Evolutionary conservation across 2,888 invertebrate genomes (phyloP), one percentile per base, ranked within the genome.

Genomic region (Cataglyphis cursor): DNA sequence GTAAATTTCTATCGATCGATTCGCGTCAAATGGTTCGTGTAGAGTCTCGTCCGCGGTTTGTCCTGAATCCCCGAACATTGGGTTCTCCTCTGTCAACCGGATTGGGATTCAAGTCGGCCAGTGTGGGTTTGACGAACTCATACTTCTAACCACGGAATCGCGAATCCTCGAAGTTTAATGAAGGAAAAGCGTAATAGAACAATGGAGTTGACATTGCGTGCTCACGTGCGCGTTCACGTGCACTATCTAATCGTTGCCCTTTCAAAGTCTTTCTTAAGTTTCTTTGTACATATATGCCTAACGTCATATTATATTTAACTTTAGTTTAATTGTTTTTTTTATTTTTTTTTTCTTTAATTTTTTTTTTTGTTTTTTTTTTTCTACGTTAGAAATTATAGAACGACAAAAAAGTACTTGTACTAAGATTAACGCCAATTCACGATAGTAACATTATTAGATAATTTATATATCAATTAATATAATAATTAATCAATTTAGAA

Each of bases 1-100:
- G 64, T 86, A 86, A 86, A 84, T 86, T 87, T 80, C 84, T 80
- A 64, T 68, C 80, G 75, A 64, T 44, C 44, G 62, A 64, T 57
- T 80, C 41, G 51, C 68, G 73, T 82, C 68, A 70, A 75, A 80
- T 21, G 73, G 44, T 61, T 66, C 70, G 70, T 82, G 57, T 85
- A 64, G 64, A 64, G 51, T 61, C 38, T 28, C 21, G 41, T 12
- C 18, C 54, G 85, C 38, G 78, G 78, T 80, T 80, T 72, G 72
- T 80, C 59, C 59, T n/a, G 66, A 80, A 80, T 80, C 78, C 59
- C 72, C 48, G 78, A 61, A 59, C 72, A 80, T 24, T n/a, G 57
- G 59, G 44, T 24, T 31, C 44, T 61, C 41, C 44, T 80, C 72
- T 61, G 59, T 72, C 59, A 80, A 61, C 72, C 35, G 59, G 78